Conservation (phyloP, 2,113 vertebrate species). For the Phasianus colchicus region DNA sequence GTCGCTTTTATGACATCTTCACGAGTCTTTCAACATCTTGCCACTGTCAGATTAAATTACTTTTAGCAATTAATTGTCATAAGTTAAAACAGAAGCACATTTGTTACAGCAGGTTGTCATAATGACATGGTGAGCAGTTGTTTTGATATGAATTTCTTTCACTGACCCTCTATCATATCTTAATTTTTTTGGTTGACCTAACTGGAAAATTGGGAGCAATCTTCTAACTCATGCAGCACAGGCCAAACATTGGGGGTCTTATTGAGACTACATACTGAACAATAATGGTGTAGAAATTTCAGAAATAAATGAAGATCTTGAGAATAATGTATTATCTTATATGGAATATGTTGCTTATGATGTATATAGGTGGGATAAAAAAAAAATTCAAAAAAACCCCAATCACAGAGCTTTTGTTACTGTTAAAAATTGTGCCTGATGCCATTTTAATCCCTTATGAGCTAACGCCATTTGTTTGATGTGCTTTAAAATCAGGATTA, state of each 20-base stretch:
- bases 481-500: background rate
- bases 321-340: background rate
- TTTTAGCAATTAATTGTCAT: constrained; percentile 96
- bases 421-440: background rate
- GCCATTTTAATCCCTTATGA: background rate
- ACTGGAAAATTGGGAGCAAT: constrained; percentile 96
- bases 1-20: constrained; percentile 95
- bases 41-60: constrained; percentile 99
- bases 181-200: constrained; percentile 99
- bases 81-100: constrained; percentile 87
- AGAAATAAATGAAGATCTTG: constrained; percentile 17
- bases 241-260: constrained; percentile 68
- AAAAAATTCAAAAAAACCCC: background rate
- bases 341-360: background rate
- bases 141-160: constrained; percentile 85
- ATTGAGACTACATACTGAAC: constrained; percentile 56
- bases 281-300: constrained; percentile 67
- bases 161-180: constrained; percentile 79
- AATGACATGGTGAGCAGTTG: constrained; percentile 84
- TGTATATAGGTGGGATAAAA: background rate
- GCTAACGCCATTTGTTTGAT: background rate
- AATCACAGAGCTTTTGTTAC: background rate
- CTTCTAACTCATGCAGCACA: constrained; percentile 79
- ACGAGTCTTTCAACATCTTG: constrained; percentile 85
- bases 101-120: constrained; percentile 82